Evolutionary conservation across 2,113 vertebrate genomes (phyloP).

Genomic region (Xenus cinereus): DNA sequence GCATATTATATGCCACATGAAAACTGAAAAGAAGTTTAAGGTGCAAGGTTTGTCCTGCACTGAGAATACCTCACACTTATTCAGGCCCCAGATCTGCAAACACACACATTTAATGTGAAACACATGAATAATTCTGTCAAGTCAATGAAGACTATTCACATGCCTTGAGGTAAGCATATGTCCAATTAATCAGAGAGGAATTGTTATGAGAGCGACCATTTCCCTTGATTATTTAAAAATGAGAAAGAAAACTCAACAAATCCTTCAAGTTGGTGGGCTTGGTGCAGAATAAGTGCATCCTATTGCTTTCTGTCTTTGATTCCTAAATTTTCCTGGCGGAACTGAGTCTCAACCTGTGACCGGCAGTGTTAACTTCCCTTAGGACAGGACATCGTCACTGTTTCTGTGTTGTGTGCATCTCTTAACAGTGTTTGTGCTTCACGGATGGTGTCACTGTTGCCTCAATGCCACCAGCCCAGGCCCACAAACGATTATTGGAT

Average conservation of each 20-base stretch:
- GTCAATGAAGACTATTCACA: not conserved
- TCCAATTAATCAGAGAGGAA: not conserved
- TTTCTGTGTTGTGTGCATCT: not conserved
- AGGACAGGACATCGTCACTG: not conserved
- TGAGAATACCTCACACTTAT: not conserved
- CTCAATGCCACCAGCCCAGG: slow-evolving; percentile 83
- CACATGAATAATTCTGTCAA: not conserved
- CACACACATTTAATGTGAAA: not conserved
- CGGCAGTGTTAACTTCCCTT: not conserved
- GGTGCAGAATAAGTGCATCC: not conserved
- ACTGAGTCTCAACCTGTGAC: not conserved
- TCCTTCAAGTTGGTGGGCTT: not conserved
- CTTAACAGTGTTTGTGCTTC: slow-evolving; percentile 84
- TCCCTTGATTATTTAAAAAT: not conserved
- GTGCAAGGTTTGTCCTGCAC: not conserved
- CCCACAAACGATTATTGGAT: slow-evolving; percentile 82
- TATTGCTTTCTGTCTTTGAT: not conserved
- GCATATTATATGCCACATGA: not conserved
- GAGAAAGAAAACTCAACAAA: not conserved
- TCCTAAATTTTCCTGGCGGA: not conserved
- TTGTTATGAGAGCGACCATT: not conserved
- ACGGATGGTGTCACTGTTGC: slow-evolving; percentile 80
- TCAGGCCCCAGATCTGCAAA: not conserved
- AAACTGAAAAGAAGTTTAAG: not conserved
- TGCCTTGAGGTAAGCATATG: not conserved